Conservation (phyloP, 2,113 vertebrate genomes). For the Phrynocephalus versicolor region DNA sequence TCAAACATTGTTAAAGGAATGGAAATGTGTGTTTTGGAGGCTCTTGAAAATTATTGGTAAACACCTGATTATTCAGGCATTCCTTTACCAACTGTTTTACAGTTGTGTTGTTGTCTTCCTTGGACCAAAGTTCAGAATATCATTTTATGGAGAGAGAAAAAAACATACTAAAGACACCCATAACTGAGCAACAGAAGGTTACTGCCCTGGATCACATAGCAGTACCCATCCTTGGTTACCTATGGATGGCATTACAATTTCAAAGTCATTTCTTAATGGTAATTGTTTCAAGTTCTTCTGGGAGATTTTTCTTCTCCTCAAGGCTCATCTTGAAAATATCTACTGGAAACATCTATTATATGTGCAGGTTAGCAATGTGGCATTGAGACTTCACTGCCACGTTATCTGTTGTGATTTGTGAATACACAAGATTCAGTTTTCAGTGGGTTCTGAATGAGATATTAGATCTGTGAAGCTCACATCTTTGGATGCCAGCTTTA, state of each 20-base stretch:
- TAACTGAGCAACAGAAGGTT: background rate
- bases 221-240: background rate
- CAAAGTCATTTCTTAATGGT: background rate
- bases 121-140: background rate
- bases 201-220: background rate
- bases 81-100: too few species aligned
- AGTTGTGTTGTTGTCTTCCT: too few species aligned
- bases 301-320: background rate
- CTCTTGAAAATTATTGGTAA: background rate
- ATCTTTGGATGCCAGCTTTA: background rate
- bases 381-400: background rate
- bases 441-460: background rate
- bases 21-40: background rate
- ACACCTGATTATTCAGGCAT: too few species aligned
- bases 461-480: background rate
- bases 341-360: background rate
- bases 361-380: background rate
- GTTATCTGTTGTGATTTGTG: background rate
- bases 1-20: background rate
- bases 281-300: background rate
- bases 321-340: background rate
- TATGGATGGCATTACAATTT: background rate
- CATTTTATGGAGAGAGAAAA: background rate
- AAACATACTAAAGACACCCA: background rate
- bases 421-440: background rate